Base-by-base conservation (phyloP, 2,797 vertebrate genomes). In the Onychomys torridus region DNA sequence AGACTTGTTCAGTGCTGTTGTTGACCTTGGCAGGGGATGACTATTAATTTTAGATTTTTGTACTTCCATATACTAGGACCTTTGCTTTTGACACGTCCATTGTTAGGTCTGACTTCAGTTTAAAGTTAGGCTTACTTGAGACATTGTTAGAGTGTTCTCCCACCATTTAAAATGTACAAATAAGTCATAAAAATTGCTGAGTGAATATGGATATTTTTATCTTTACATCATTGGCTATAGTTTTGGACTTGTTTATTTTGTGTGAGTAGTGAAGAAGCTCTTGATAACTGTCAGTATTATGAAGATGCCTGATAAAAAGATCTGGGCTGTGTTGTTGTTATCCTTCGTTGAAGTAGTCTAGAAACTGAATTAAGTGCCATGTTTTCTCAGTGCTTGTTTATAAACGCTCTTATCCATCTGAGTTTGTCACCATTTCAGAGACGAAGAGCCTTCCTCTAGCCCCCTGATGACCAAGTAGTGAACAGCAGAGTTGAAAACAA, bases 181-280 rank as follows among this genome's bases (percentile, higher is more conserved):
- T 67, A 81, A 57, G n/a, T 73, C 82, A 59, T 21, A 93, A 91
- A 91, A 76, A 90, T 10, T 86, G 2, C 75, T n/a, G 76, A 49
- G 65, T 78, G 63, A 87, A 75, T 93, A 77, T 92, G 43, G 32
- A 17, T 85, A 71, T 83, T 85, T 85, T 2, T 67, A 46, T 85
- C 27, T 92, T n/a, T 91, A 78, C 10, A 65, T 92, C 86, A 65
- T 92, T 79, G 86, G 89, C 89, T 97, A 40, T 96, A 97, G 52
- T 84, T 83, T 98, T 97, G 97, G 92, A 91, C 93, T 95, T 97
- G 88, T 91, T 91, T 97, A 96, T 96, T 97, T 93, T 95, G 93
- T 29, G 19, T 76, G 79, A 69, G 9, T 78, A 81, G 49, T 63
- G 61, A 96, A 96, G 65, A 75, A 40, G 63, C 90, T 96, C 34